These are phyloP conservation scores for Hecatera dysodea DNA, from an alignment of 2,888 invertebrate species.

Conservation along the genomic window DNA sequence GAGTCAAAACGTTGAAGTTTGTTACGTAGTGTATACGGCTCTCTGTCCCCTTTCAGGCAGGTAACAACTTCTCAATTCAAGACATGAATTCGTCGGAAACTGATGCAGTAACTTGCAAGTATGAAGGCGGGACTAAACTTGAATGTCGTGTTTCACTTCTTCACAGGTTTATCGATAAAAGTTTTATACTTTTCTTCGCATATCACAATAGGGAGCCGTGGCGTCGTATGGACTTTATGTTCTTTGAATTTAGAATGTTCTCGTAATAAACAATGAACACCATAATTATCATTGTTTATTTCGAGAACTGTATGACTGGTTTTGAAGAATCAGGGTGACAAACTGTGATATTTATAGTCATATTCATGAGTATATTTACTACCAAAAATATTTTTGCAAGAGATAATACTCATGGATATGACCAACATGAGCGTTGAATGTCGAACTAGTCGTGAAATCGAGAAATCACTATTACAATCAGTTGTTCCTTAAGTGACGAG, in stretches of 20 bases:
- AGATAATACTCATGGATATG: too few species aligned
- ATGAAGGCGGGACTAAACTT: slow-evolving; percentile 35
- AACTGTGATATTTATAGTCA: too few species aligned
- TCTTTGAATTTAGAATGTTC: not conserved
- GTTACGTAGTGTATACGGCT: slow-evolving; percentile 32
- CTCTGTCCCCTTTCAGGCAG: slow-evolving; percentile 45
- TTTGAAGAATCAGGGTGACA: too few species aligned
- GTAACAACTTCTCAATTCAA: slow-evolving; percentile 59
- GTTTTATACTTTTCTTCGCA: slow-evolving; percentile 30
- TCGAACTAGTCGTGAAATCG: too few species aligned
- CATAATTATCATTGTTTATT: not conserved
- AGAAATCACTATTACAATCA: too few species aligned
- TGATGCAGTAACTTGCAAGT: slow-evolving; percentile 50
- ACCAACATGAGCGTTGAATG: too few species aligned
- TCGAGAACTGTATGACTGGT: not conserved
- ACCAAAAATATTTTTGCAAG: too few species aligned
- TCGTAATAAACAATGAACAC: too few species aligned
- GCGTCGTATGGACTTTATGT: not conserved
- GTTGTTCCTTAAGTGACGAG: too few species aligned
- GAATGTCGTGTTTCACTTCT: slow-evolving; percentile 37
- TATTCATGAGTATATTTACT: too few species aligned
- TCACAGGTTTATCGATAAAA: slow-evolving; percentile 32
- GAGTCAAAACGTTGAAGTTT: slow-evolving; percentile 41
- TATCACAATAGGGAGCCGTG: slow-evolving; percentile 13
- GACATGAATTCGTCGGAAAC: slow-evolving; percentile 44